phyloP scores from a whole-genome alignment of 2,888 invertebrate genomes.

The Drosophila prolongata region DNA sequence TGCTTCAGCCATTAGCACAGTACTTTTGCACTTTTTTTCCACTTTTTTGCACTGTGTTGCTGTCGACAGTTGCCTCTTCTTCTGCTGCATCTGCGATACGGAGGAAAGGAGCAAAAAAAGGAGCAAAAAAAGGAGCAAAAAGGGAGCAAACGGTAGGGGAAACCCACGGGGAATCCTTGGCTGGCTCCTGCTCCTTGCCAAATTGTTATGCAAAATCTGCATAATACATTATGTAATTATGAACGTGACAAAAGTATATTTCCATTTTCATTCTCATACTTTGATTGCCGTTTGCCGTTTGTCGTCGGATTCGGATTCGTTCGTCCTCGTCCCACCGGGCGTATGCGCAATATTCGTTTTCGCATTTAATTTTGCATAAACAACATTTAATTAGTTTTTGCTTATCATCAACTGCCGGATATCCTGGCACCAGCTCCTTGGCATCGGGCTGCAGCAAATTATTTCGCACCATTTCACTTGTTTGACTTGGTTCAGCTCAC shows the following conservation, averaged over 20 bases:
- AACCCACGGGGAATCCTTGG: slow-evolving; percentile 12
- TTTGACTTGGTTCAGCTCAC: slow-evolving; percentile 39
- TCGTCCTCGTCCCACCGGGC: slow-evolving; percentile 21
- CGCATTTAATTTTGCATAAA: slow-evolving; percentile 49
- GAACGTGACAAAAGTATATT: slow-evolving; percentile 71
- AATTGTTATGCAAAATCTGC: slow-evolving; percentile 77
- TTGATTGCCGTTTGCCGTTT: not conserved
- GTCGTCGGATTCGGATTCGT: not conserved
- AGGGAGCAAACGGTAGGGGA: not conserved
- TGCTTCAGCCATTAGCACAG: slow-evolving; percentile 67
- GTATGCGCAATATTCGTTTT: slow-evolving; percentile 55
- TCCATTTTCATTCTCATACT: slow-evolving; percentile 1
- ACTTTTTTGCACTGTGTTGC: slow-evolving; percentile 43
- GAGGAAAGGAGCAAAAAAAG: not conserved
- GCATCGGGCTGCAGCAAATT: slow-evolving; percentile 50
- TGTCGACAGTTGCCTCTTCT: slow-evolving; percentile 39
- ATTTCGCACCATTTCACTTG: slow-evolving; percentile 65
- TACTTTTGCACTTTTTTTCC: slow-evolving; percentile 55
- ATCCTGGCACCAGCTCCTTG: slow-evolving; percentile 25
- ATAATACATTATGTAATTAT: slow-evolving; percentile 78
- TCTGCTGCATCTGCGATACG: not conserved
- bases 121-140: not conserved
- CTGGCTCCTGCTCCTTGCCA: slow-evolving; percentile 45
- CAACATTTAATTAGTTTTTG: slow-evolving; percentile 53
- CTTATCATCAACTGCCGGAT: slow-evolving; percentile 37